Conservation (phyloP, 1,140 invertebrate genomes). For the Ceratosolen solmsi region DNA sequence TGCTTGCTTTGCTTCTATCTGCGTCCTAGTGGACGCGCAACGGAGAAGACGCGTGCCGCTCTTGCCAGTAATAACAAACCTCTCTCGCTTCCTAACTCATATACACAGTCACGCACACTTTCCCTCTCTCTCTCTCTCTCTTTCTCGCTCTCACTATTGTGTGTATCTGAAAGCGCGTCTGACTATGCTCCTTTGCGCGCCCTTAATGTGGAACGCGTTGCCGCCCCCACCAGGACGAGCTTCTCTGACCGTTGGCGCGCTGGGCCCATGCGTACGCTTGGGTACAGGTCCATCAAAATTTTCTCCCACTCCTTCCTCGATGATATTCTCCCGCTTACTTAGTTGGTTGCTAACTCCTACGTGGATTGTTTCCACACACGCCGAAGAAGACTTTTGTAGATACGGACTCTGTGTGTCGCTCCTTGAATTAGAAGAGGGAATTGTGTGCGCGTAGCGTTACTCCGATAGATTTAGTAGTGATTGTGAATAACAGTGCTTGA, state of each 20-base stretch:
- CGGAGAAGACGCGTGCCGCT: background rate
- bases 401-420: too few relatives aligned
- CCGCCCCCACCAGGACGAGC: background rate
- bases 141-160: too few relatives aligned
- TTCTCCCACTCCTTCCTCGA: background rate
- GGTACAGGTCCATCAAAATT: background rate
- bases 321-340: background rate
- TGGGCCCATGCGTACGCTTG: background rate
- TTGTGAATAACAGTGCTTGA: background rate
- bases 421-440: background rate
- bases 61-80: background rate
- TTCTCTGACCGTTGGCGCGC: constrained; percentile 1
- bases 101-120: too few relatives aligned
- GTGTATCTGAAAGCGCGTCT: background rate
- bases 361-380: constrained; percentile 9
- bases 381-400: background rate
- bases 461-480: too few relatives aligned
- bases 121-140: too few relatives aligned
- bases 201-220: background rate
- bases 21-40: background rate
- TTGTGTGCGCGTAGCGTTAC: background rate
- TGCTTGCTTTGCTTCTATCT: background rate
- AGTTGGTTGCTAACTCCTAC: background rate
- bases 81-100: too few relatives aligned
- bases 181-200: background rate